A percentile compares a stretch with the other conserved stretches of the same genome.
phyloP scores from a whole-genome alignment of 1,140 invertebrate genomes.

The Neodiprion lecontei region DNA sequence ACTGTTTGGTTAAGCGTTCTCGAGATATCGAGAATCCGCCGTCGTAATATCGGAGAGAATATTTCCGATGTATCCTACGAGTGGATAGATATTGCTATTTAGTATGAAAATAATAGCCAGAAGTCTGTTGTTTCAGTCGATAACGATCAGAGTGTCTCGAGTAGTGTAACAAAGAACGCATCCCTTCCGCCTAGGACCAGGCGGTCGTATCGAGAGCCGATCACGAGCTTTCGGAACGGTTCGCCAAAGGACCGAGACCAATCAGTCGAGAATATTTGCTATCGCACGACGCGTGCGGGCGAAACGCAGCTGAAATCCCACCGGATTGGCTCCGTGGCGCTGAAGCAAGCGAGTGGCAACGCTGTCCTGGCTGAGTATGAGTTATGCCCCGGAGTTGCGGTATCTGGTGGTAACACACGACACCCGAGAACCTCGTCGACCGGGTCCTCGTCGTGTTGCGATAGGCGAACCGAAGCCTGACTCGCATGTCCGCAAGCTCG shows the following conservation, averaged over 20 bases:
- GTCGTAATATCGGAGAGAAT: not conserved
- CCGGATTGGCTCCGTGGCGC: no score
- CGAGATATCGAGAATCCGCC: conserved; percentile 6
- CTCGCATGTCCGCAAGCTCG: conserved; percentile 14
- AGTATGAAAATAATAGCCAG: not conserved
- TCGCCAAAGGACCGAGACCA: no score
- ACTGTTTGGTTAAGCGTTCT: conserved; percentile 1
- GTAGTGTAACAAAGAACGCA: no score
- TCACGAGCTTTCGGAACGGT: no score
- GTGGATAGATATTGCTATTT: not conserved
- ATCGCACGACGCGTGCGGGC: no score
- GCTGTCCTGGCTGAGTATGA: not conserved
- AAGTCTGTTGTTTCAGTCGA: not conserved
- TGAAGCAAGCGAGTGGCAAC: no score
- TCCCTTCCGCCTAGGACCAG: no score
- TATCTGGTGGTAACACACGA: not conserved
- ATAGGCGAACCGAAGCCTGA: conserved; percentile 17
- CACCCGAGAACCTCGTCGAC: no score
- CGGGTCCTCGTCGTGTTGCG: not conserved
- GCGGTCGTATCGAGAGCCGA: no score
- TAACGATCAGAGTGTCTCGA: no score
- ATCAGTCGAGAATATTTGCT: no score
- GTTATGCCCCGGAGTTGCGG: not conserved
- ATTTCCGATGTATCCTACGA: not conserved
- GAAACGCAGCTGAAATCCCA: no score